A percentile compares a stretch with the other conserved stretches of the same genome.
phyloP scores from a whole-genome alignment of 2,888 invertebrate species.

The Molanna angustata region DNA sequence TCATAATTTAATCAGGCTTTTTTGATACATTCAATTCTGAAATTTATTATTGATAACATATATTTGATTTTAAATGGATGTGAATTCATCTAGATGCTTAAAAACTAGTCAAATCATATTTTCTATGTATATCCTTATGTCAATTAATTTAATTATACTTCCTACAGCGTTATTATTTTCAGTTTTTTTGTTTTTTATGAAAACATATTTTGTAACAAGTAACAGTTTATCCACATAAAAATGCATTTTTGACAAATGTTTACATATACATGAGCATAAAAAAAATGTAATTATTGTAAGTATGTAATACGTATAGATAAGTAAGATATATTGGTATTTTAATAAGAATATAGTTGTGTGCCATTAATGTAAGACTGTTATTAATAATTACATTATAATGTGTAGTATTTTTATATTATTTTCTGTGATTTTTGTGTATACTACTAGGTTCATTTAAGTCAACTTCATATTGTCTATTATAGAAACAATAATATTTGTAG shows the following conservation, averaged over 20 bases:
- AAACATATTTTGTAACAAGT: neutral
- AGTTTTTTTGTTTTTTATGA: no score
- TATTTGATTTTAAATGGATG: no score
- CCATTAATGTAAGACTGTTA: constrained; percentile 32
- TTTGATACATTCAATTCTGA: no score
- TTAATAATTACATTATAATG: constrained; percentile 16
- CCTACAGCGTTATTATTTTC: no score
- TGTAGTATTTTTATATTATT: constrained; percentile 20
- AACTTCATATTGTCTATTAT: constrained; percentile 8
- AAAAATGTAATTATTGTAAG: neutral
- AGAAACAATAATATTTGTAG: neutral
- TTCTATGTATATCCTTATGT: no score
- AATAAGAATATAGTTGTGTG: constrained; percentile 21
- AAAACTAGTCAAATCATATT: no score
- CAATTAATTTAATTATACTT: no score
- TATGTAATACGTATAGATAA: neutral
- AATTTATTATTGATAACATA: no score
- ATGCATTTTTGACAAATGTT: neutral
- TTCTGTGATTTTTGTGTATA: constrained; percentile 31
- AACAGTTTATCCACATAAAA: neutral
- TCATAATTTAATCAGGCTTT: no score
- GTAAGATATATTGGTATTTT: neutral
- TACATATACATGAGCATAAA: no score
- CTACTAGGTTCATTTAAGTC: constrained; percentile 13
- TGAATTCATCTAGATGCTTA: no score